Percentiles rank a stretch among this genome's conserved stretches.
Conservation (phyloP, 2,888 invertebrate species). For the Parnassius apollo region DNA sequence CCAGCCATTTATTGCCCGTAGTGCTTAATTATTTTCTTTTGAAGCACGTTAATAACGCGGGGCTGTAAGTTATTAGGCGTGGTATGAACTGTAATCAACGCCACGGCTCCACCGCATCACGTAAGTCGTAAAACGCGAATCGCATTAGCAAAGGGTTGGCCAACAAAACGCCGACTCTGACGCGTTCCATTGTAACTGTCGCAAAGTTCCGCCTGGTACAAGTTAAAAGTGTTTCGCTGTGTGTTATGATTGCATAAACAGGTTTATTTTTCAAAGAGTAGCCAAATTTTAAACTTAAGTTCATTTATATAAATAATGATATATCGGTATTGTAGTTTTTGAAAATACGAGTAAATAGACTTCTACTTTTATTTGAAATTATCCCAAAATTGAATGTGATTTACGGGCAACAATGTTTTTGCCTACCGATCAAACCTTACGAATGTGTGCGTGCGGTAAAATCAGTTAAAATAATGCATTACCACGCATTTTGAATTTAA, state of each 20-base stretch:
- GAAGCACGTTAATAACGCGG: not conserved
- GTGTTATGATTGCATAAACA: not conserved
- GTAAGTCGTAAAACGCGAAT: slow-evolving; percentile 70
- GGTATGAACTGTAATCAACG: slow-evolving; percentile 23
- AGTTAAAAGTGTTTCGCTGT: slow-evolving; percentile 2
- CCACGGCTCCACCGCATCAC: slow-evolving; percentile 42
- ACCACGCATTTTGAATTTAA: too few species aligned
- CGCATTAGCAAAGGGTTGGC: slow-evolving; percentile 73
- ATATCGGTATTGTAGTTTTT: too few species aligned
- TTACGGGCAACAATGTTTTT: too few species aligned
- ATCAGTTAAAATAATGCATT: too few species aligned
- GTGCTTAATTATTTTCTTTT: slow-evolving; percentile 8
- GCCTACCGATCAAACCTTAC: too few species aligned
- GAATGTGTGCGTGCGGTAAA: too few species aligned
- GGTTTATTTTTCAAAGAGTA: too few species aligned
- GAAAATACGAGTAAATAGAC: too few species aligned
- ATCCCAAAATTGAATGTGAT: too few species aligned
- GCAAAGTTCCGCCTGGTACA: slow-evolving; percentile 27
- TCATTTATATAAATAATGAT: too few species aligned
- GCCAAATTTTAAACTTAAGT: too few species aligned
- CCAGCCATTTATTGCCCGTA: not conserved
- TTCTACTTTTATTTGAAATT: too few species aligned
- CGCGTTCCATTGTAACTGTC: slow-evolving; percentile 44
- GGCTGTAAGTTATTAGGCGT: slow-evolving; percentile 17
- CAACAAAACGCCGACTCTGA: slow-evolving; percentile 50